Percentiles rank a stretch among this genome's conserved stretches.
These are phyloP conservation scores for Desmodus rotundus DNA, from an alignment of 2,113 vertebrate genomes.

Conservation along the genomic window DNA sequence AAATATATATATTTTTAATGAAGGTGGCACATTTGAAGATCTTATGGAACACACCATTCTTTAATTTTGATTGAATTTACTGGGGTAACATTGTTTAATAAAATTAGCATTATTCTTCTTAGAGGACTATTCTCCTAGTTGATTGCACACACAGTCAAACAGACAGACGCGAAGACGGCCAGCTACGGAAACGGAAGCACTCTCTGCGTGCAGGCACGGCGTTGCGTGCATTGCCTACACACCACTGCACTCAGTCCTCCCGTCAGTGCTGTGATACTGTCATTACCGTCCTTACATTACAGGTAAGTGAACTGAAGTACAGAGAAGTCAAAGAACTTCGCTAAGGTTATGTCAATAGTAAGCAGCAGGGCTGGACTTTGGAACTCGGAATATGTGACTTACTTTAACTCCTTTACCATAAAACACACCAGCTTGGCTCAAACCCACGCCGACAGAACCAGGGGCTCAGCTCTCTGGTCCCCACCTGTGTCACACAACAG, in stretches of 20 bases:
- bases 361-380: neutral
- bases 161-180: neutral
- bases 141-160: neutral
- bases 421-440: neutral
- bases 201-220: neutral
- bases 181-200: neutral
- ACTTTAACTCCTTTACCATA: neutral
- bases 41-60: neutral
- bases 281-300: neutral
- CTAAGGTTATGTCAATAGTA: neutral
- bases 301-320: neutral
- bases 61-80: neutral
- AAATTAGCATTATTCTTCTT: neutral
- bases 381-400: neutral
- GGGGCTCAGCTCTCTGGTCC: neutral
- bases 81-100: neutral
- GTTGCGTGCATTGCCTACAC: neutral
- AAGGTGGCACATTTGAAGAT: neutral
- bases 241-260: neutral
- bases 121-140: neutral
- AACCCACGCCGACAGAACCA: neutral
- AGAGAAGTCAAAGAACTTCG: neutral
- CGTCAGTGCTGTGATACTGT: neutral
- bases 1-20: neutral
- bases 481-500: neutral